These are phyloP conservation scores for Myopa testacea DNA, from an alignment of 2,888 invertebrate genomes.

Conservation along the genomic window DNA sequence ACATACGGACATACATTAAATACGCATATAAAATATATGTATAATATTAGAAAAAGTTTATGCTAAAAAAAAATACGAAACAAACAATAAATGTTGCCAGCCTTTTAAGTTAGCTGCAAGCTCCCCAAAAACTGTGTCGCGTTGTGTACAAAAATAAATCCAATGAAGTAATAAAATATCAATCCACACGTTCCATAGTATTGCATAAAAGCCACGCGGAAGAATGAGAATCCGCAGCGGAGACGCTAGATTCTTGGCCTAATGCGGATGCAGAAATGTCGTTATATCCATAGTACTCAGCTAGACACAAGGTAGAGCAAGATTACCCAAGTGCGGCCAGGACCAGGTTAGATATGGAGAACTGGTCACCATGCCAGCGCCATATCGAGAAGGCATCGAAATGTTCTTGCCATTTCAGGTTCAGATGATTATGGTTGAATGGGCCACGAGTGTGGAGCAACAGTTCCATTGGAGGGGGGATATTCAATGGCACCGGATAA, in stretches of 20 bases:
- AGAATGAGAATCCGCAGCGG: not conserved
- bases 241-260: not conserved
- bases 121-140: constrained; percentile 12
- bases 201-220: constrained; percentile 5
- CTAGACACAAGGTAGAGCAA: not conserved
- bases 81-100: constrained; percentile 8
- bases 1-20: not conserved
- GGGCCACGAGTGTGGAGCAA: too few species aligned
- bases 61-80: constrained; percentile 9
- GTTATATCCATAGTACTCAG: constrained; percentile 23
- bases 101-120: not conserved
- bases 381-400: constrained; percentile 9
- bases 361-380: not conserved
- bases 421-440: too few species aligned
- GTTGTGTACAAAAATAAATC: not conserved
- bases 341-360: not conserved
- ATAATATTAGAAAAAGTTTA: constrained; percentile 9
- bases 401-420: not conserved
- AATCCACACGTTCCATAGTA: not conserved
- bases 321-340: not conserved
- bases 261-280: constrained; percentile 20
- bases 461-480: too few species aligned
- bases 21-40: constrained; percentile 21
- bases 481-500: too few species aligned
- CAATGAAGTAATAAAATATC: not conserved